These are phyloP conservation scores for Gymnogyps californianus DNA, from an alignment of 2,113 vertebrate species.

Conservation along the genomic window DNA sequence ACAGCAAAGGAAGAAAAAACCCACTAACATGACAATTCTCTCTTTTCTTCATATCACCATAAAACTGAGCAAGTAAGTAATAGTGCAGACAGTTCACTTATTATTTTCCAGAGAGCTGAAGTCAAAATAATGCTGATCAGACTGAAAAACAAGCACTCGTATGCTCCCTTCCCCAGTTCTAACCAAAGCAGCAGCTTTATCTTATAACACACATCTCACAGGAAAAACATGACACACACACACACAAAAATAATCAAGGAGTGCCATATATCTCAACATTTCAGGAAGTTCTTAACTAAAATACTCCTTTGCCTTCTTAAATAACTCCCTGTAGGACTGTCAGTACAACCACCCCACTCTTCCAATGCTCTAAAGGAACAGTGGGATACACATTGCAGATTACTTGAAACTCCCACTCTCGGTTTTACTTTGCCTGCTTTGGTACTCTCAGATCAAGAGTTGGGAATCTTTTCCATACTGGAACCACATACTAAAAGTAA, in stretches of 20 bases:
- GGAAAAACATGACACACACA: rapidly evolving
- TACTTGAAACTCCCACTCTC: background rate
- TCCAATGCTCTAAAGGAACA: background rate
- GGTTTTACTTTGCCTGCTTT: background rate
- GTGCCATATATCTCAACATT: background rate
- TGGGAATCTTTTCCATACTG: background rate
- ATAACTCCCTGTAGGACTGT: background rate
- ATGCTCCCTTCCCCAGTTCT: background rate
- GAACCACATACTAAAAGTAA: background rate
- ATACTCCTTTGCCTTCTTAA: background rate
- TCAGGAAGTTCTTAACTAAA: background rate
- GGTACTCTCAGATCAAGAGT: background rate
- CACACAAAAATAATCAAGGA: background rate
- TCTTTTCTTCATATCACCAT: background rate
- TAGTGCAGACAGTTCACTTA: background rate
- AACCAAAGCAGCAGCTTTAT: background rate
- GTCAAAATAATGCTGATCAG: background rate
- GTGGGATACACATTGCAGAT: background rate
- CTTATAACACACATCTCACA: background rate
- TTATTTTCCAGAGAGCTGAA: background rate
- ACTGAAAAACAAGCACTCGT: background rate
- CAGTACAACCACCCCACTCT: background rate
- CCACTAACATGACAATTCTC: background rate
- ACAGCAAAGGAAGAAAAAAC: background rate
- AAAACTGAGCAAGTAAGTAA: background rate